These are phyloP conservation scores for Enteromius unitaeniatus DNA, from an alignment of 2,797 vertebrate species.

Conservation along the genomic window DNA sequence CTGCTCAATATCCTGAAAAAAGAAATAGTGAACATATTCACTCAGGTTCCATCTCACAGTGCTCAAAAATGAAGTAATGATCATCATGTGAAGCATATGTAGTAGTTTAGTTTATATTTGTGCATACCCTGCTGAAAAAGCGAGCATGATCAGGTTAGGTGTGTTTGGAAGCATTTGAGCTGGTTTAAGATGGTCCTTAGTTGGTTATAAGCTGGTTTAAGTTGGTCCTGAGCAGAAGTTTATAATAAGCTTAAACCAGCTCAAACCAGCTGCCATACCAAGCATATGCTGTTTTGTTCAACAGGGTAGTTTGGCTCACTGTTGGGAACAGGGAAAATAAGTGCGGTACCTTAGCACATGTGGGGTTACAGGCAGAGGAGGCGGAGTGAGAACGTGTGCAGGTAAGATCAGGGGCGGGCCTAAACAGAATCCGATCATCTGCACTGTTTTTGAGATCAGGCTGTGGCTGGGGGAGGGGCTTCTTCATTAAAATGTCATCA, in stretches of 20 bases:
- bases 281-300: too few species aligned
- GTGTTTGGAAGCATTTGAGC: background rate
- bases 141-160: background rate
- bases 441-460: constrained; percentile 69
- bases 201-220: background rate
- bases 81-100: background rate
- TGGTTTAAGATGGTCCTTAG: too few species aligned
- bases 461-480: constrained; percentile 60
- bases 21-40: background rate
- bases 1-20: constrained; percentile 77
- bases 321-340: background rate
- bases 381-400: constrained; percentile 80
- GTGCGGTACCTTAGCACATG: constrained; percentile 78
- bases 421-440: constrained; percentile 71
- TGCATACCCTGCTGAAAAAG: background rate
- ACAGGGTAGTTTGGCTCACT: background rate
- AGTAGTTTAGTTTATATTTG: background rate
- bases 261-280: too few species aligned
- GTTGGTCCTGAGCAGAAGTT: background rate
- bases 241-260: too few species aligned
- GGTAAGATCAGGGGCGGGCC: constrained; percentile 67
- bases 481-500: constrained; percentile 71
- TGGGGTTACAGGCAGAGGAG: constrained; percentile 73
- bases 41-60: background rate
- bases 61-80: background rate